Base-by-base conservation (phyloP, 2,797 vertebrate species). In the Chelon labrosus region DNA sequence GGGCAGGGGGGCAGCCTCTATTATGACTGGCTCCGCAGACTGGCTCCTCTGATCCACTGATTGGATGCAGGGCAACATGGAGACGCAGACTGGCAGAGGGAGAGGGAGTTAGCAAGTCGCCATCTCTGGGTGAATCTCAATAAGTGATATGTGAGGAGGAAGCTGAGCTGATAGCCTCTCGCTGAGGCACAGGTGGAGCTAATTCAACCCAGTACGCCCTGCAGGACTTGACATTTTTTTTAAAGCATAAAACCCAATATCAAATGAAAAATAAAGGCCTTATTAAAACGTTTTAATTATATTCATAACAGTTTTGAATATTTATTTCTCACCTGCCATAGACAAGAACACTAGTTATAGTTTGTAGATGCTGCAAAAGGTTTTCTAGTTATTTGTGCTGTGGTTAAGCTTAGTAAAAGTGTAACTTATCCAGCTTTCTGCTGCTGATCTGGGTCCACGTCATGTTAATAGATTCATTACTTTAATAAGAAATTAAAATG, bases 11-110 rank as follows among this genome's bases (percentile, higher is more conserved):
- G 72, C 90, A 82, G 92, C 82, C 83, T 88, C 83, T 95, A 94
- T 95, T 95, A 95, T 95, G 94, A 90, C 95, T 95, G 91, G 82
- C 76, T 77, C 72, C 5, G 84, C 85, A 94, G 93, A 93, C 93
- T 93, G 94, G 91, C 93, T 94, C 93, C 93, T 93, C 90, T 94
- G 92, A 94, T 94, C 88, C 93, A 88, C 91, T 92, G 94, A 95
- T 95, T 92, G 89, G 91, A 93, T 55, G 75, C 87, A 88, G 87
- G 77, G 81, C 80, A 65, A 68, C 69, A 13, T 71, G 76, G 87
- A 86, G 90, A 85, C 77, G 51, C 75, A 77, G 89, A 78, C 82
- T 61, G 82, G 67, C 78, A 79, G 64, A 73, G 75, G 13, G 31
- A 53, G 41, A 47, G 67, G 20, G 65, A 51, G 77, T 82, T 66